A percentile compares a stretch with the other conserved stretches of the same genome.
Conservation (phyloP, 1,140 invertebrate genomes). For the Helicoverpa zea region DNA sequence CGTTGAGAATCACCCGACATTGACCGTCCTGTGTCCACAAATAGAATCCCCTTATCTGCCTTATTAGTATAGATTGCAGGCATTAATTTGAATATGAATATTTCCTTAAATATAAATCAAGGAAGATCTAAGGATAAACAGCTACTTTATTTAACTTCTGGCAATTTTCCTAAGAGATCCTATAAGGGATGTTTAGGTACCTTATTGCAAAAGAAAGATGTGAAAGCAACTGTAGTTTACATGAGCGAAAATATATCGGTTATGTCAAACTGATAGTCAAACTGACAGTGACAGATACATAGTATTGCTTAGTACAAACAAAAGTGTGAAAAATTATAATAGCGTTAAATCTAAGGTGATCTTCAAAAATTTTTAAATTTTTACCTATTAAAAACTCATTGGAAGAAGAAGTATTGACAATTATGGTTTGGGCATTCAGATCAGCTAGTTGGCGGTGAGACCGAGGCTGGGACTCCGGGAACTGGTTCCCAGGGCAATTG, state of each 20-base stretch:
- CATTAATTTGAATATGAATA: background rate
- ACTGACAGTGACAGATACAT: too few species aligned
- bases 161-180: too few species aligned
- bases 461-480: slow-evolving; percentile 69
- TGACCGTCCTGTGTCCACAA: slow-evolving; percentile 56
- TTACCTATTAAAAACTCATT: background rate
- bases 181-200: too few species aligned
- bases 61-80: slow-evolving; percentile 32
- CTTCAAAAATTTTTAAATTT: background rate
- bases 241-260: too few species aligned
- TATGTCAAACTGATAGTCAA: too few species aligned
- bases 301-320: too few species aligned
- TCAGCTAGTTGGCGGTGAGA: slow-evolving; percentile 82
- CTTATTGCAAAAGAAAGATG: too few species aligned
- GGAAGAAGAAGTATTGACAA: slow-evolving; percentile 11
- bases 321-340: too few species aligned
- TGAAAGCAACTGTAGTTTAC: too few species aligned
- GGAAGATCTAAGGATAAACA: background rate
- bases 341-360: too few species aligned
- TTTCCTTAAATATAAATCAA: background rate
- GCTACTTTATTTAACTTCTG: too few species aligned
- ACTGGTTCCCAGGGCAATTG: slow-evolving; percentile 74
- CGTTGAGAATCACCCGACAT: slow-evolving; percentile 52
- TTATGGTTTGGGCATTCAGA: slow-evolving; percentile 70
- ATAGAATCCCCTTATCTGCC: slow-evolving; percentile 50